Percentiles rank a stretch among this genome's conserved stretches.
These are phyloP conservation scores for Isaurus tuberculatus DNA, from an alignment of 92 coral and sea anemone genomes.

Conservation along the genomic window DNA sequence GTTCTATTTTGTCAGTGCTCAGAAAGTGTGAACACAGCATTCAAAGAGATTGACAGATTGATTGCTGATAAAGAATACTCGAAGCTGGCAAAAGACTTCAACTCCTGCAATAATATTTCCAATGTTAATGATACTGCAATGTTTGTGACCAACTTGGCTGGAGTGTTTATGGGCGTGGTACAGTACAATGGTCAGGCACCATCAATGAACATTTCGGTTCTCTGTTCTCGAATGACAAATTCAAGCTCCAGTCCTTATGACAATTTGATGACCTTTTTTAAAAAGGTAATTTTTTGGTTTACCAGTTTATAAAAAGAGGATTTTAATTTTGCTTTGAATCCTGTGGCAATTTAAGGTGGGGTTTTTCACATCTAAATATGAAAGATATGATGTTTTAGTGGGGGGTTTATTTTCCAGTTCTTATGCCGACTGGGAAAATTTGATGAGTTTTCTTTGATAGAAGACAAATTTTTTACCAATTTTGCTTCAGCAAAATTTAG, in stretches of 20 bases:
- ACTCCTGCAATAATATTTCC: constrained; percentile 69
- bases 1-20: constrained; percentile 56
- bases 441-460: no score
- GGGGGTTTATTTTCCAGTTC: no score
- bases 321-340: no score
- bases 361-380: no score
- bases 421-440: no score
- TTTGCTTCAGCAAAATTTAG: no score
- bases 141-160: constrained; percentile 62
- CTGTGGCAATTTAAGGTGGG: no score
- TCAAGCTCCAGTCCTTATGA: constrained; percentile 63
- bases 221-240: constrained; percentile 63
- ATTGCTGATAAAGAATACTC: constrained; percentile 49
- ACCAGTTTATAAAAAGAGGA: no score
- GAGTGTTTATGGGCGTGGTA: constrained; percentile 60
- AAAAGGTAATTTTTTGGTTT: not conserved
- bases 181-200: constrained; percentile 68
- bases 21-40: constrained; percentile 65
- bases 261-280: constrained; percentile 44
- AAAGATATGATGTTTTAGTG: no score
- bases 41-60: constrained; percentile 49
- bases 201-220: constrained; percentile 50
- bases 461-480: no score
- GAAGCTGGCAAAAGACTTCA: constrained; percentile 62
- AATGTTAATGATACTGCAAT: constrained; percentile 63